Conservation (phyloP, 2,797 vertebrate genomes). For the Chlorospingus semifuscus region DNA sequence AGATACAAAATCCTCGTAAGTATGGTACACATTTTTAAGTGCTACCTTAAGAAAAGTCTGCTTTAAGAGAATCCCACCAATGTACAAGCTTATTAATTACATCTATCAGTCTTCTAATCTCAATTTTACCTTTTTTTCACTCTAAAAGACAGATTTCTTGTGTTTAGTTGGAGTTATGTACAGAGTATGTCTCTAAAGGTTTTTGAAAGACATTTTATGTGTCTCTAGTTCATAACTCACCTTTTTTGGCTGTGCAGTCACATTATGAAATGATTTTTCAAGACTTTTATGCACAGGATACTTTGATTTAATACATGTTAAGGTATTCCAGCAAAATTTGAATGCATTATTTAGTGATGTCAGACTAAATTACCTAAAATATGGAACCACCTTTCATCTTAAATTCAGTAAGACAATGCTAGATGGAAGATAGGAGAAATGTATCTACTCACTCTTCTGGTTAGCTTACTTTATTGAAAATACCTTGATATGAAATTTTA, state of each 20-base stretch:
- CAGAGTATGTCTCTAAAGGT: background rate
- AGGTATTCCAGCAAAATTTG: conserved; percentile 78
- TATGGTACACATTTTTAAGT: background rate
- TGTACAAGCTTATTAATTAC: background rate
- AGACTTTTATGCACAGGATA: conserved; percentile 49
- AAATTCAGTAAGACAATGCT: conserved; percentile 65
- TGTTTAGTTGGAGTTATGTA: background rate
- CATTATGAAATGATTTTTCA: conserved; percentile 22
- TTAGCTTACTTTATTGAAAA: conserved; percentile 72
- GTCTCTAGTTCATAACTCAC: background rate
- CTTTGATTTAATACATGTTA: conserved; percentile 82
- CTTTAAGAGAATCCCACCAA: background rate
- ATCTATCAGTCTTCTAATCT: background rate
- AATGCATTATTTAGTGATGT: conserved; percentile 84
- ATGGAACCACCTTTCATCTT: conserved; percentile 78
- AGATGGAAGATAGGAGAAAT: conserved; percentile 60
- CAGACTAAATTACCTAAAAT: conserved; percentile 80
- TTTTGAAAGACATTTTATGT: background rate
- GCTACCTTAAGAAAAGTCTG: background rate
- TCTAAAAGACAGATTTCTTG: background rate
- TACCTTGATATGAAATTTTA: conserved; percentile 16
- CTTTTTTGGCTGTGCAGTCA: background rate
- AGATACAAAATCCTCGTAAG: conserved; percentile 99
- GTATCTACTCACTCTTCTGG: conserved; percentile 47
- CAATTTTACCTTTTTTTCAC: background rate